phyloP scores from a whole-genome alignment of 2,888 invertebrate genomes.

The Polyommatus iphigenia region DNA sequence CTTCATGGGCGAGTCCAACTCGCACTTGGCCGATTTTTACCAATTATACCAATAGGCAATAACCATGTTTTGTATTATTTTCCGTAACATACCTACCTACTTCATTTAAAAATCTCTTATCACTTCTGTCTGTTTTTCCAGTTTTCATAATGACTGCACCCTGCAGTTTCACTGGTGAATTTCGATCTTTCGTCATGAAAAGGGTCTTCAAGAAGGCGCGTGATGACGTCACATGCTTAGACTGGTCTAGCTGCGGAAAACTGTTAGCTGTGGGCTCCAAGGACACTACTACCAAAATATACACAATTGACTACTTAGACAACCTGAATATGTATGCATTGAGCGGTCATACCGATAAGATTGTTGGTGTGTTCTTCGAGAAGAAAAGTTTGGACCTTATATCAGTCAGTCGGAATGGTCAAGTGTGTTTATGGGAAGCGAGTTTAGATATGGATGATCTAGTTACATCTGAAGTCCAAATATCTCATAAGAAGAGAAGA shows the following conservation, averaged over 20 bases:
- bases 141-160: constrained; percentile 94
- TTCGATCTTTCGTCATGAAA: constrained; percentile 93
- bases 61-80: too few species aligned
- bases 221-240: constrained; percentile 91
- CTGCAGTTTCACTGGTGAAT: constrained; percentile 88
- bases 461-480: constrained; percentile 72
- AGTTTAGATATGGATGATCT: constrained; percentile 86
- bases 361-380: constrained; percentile 94
- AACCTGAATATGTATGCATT: constrained; percentile 89
- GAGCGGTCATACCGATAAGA: constrained; percentile 90
- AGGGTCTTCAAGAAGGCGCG: constrained; percentile 89
- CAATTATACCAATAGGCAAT: too few species aligned
- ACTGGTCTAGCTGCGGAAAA: constrained; percentile 96
- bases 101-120: too few species aligned
- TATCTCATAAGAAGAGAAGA: constrained; percentile 72
- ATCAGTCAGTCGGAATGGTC: constrained; percentile 91
- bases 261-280: constrained; percentile 94
- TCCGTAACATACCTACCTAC: too few species aligned
- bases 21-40: too few species aligned
- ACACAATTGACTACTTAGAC: constrained; percentile 85
- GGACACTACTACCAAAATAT: constrained; percentile 93
- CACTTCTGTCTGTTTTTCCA: constrained; percentile 48
- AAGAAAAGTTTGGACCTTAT: constrained; percentile 90
- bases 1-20: too few species aligned
- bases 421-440: constrained; percentile 92